Evolutionary conservation across 53 echinoderm and acorn worm species (phyloP).

Genomic region (Echinarachnius parma): DNA sequence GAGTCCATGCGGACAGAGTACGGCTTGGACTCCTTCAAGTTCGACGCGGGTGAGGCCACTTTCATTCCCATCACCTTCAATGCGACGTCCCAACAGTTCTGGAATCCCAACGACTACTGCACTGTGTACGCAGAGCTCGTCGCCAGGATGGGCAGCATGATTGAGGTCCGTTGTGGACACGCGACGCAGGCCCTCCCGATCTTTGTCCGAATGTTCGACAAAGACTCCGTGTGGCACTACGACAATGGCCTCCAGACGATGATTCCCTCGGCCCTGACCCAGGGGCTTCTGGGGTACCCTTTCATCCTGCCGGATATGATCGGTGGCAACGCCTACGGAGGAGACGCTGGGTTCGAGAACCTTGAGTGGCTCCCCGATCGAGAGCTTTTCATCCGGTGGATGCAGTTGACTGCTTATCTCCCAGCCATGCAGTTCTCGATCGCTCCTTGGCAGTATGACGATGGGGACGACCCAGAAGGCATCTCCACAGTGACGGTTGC

Average conservation of each 20-base stretch:
- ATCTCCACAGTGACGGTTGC: conserved; percentile 54
- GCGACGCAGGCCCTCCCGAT: conserved; percentile 70
- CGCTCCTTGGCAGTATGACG: conserved; percentile 84
- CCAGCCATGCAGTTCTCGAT: conserved; percentile 85
- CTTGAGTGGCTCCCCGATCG: conserved; percentile 48
- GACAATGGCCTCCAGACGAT: conserved; percentile 81
- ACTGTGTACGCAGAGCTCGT: conserved; percentile 67
- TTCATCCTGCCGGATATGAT: conserved; percentile 87
- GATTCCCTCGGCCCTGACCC: conserved; percentile 72
- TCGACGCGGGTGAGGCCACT: conserved; percentile 73
- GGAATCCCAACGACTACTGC: conserved; percentile 75
- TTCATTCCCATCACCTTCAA: conserved; percentile 62
- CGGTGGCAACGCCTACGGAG: conserved; percentile 68
- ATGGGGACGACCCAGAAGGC: conserved; percentile 32
- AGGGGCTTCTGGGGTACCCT: conserved; percentile 87
- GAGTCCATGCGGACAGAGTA: conserved; percentile 45
- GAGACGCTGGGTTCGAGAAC: conserved; percentile 21
- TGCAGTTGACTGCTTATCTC: conserved; percentile 74
- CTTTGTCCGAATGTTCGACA: conserved; percentile 89
- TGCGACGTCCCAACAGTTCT: conserved; percentile 38
- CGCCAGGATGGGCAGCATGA: conserved; percentile 52
- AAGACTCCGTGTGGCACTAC: conserved; percentile 74
- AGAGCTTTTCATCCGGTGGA: conserved; percentile 78
- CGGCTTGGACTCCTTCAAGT: conserved; percentile 74
- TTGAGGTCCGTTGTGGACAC: conserved; percentile 79